phyloP scores from a whole-genome alignment of 2,888 invertebrate species.

The Tinea trinotella region DNA sequence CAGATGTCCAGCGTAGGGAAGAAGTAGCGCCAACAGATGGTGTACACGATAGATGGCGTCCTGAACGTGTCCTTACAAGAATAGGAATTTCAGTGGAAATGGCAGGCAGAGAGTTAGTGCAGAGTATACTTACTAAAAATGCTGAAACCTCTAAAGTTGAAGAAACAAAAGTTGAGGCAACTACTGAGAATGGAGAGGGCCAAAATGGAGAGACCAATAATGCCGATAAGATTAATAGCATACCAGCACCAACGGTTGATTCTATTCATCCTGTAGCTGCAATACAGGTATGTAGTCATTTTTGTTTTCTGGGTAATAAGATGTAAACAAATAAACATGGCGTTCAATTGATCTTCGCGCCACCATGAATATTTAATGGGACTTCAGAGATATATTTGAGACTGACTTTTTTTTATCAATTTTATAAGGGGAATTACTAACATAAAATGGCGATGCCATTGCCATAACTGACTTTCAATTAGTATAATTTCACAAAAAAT shows the following conservation, averaged over 20 bases:
- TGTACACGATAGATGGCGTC: conserved; percentile 85
- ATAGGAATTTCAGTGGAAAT: conserved; percentile 85
- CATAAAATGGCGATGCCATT: too few species aligned
- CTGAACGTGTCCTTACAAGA: conserved; percentile 83
- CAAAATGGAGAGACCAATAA: conserved; percentile 40
- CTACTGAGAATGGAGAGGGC: conserved; percentile 29
- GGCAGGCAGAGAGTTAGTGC: conserved; percentile 75
- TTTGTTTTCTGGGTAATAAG: too few species aligned
- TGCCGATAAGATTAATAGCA: conserved; percentile 29
- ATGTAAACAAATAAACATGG: too few species aligned
- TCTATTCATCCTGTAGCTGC: conserved; percentile 69
- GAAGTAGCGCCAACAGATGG: conserved; percentile 66
- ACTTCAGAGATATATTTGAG: too few species aligned
- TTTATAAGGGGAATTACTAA: too few species aligned
- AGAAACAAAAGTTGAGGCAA: conserved; percentile 28
- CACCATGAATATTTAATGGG: too few species aligned
- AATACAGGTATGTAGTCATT: conserved; percentile 47
- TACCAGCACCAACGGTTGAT: conserved; percentile 39
- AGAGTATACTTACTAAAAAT: conserved; percentile 48
- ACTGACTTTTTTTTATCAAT: too few species aligned
- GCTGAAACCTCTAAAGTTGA: conserved; percentile 37
- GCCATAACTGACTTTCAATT: too few species aligned
- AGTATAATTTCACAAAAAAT: too few species aligned
- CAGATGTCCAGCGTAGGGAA: conserved; percentile 77
- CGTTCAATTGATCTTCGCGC: too few species aligned